phyloP scores from a whole-genome alignment of 2,888 invertebrate species.

The Falcaria lacertinaria region DNA sequence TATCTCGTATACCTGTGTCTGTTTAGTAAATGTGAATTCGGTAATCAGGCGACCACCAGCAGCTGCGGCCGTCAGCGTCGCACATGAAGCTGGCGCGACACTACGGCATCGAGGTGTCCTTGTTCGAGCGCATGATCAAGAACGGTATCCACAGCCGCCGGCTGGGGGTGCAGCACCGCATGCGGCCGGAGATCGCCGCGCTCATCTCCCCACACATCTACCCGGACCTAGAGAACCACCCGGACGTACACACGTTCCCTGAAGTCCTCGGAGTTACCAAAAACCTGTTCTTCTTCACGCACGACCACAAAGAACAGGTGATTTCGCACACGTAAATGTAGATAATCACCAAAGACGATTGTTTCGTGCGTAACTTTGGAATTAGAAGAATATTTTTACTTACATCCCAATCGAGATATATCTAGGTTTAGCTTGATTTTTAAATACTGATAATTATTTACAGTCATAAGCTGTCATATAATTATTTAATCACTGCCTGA shows the following conservation, averaged over 20 bases:
- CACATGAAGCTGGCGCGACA: conserved; percentile 82
- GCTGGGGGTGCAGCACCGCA: conserved; percentile 86
- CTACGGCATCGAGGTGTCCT: conserved; percentile 85
- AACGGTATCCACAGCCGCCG: conserved; percentile 82
- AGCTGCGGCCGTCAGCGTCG: conserved; percentile 86
- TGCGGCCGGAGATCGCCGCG: conserved; percentile 81
- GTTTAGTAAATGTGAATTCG: too few species aligned
- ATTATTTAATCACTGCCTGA: too few species aligned
- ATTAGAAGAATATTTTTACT: too few species aligned
- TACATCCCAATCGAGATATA: too few species aligned
- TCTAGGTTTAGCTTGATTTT: too few species aligned
- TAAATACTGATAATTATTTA: too few species aligned
- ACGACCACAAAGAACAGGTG: conserved; percentile 79
- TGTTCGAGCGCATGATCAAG: conserved; percentile 89
- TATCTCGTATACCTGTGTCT: too few species aligned
- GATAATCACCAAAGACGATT: too few species aligned
- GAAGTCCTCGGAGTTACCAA: conserved; percentile 79
- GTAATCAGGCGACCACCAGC: conserved; percentile 90
- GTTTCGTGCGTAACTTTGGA: too few species aligned
- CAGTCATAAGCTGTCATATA: too few species aligned
- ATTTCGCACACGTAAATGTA: too few species aligned
- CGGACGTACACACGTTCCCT: conserved; percentile 78
- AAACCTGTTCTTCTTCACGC: conserved; percentile 85
- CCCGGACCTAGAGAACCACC: conserved; percentile 80
- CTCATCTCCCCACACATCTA: conserved; percentile 86